Evolutionary conservation across 2,113 vertebrate genomes (phyloP).

Genomic region (Lophochroa leadbeateri): DNA sequence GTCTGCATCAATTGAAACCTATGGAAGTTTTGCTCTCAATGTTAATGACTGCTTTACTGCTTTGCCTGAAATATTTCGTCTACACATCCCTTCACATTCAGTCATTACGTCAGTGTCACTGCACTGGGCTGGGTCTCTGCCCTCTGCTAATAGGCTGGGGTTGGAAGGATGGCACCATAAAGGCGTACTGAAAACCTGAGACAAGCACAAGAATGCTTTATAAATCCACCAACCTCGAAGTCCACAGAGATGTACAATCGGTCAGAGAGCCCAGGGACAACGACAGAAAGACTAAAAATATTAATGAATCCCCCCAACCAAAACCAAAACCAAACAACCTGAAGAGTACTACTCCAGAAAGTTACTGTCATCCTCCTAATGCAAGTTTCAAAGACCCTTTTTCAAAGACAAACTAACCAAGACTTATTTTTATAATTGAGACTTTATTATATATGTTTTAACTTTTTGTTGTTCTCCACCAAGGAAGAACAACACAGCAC

Average conservation of each 20-base stretch:
- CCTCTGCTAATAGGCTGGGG: neutral
- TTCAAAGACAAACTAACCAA: neutral
- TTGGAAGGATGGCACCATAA: neutral
- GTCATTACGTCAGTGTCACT: neutral
- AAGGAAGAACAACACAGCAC: neutral
- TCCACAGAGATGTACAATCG: neutral
- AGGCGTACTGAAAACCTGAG: neutral
- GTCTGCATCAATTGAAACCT: neutral
- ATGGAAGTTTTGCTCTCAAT: neutral
- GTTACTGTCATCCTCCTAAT: neutral
- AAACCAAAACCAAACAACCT: neutral
- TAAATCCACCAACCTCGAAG: neutral
- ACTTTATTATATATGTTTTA: neutral
- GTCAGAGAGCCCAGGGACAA: neutral
- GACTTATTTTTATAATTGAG: neutral
- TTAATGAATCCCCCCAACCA: accelerated
- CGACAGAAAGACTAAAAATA: neutral
- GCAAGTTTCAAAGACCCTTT: neutral
- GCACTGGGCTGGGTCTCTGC: neutral
- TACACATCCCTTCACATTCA: neutral
- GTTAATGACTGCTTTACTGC: neutral
- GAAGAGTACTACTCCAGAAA: neutral
- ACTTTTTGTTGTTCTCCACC: neutral
- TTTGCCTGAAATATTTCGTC: neutral
- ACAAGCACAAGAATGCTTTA: neutral